Percentiles rank a stretch among this genome's conserved stretches.
phyloP scores from a whole-genome alignment of 2,113 vertebrate species.

The Prunella fulvescens region DNA sequence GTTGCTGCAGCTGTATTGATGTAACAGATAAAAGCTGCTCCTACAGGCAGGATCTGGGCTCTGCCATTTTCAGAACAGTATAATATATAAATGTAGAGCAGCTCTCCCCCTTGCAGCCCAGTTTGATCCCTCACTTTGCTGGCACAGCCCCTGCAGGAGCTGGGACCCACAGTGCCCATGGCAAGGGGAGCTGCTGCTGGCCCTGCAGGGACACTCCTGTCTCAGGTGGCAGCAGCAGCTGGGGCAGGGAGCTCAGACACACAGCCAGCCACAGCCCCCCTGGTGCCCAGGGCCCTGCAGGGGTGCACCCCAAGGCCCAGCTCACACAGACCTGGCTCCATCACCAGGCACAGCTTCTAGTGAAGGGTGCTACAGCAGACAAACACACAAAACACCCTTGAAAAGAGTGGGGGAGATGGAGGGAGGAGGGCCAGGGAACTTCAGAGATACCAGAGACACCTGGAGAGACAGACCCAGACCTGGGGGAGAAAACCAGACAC shows the following conservation, averaged over 20 bases:
- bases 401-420: background rate
- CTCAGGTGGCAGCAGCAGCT: background rate
- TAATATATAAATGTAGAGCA: background rate
- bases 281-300: background rate
- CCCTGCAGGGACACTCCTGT: background rate
- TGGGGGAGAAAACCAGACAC: background rate
- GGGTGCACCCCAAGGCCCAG: background rate
- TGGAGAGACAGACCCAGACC: background rate
- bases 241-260: background rate
- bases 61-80: background rate
- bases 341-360: background rate
- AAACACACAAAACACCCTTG: background rate
- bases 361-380: background rate
- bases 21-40: background rate
- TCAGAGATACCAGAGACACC: background rate
- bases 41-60: background rate
- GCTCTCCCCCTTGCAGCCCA: background rate
- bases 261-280: background rate
- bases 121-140: background rate
- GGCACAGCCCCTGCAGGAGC: background rate
- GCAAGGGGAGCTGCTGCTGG: background rate
- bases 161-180: rapidly evolving
- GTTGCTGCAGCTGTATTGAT: background rate
- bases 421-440: background rate
- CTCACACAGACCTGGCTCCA: background rate